Evolutionary conservation across 2,888 invertebrate species (phyloP), one percentile per base, ranked within the genome.

Genomic region (Hololepta plana): DNA sequence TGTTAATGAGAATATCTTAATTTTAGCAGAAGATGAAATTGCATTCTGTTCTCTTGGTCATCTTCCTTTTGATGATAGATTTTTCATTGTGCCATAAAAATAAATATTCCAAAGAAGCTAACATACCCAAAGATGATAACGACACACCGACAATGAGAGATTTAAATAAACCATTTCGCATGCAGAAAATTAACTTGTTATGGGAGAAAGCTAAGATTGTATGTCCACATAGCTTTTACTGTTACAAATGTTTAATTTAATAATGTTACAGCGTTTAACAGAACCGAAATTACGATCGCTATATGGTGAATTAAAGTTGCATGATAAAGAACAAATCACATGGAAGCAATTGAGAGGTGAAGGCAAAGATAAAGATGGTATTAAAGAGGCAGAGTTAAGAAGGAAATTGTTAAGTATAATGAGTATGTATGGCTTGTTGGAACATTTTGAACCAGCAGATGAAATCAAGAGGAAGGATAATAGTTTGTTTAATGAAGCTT

Each of bases 191-290:
- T 15, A 90, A 91, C 57, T 54, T 84, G 30, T 57, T 91, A 12
- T 91, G 90, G 90, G 57, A 71, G 3, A 91, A 91, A 60, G 90
- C 90, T 7, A 74, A 79, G 54, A 72, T 77, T 53, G 88, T 88
- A 63, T 59, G 62, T 55, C 30, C 26, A 49, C n/a, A n/a, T n/a
- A n/a, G n/a, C n/a, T 52, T 6, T n/a, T 15, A 24, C 9, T 2
- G 11, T 8, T 9, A 7, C 7, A 13, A 15, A 20, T 9, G 15
- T 12, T 20, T 23, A 16, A 21, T 21, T 24, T 32, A 28, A 14
- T 30, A 28, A 29, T 32, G 32, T 29, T 33, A 11, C 45, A 85
- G 88, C 67, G 81, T 32, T 50, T 91, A 20, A 73, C 84, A 3
- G 81, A 84, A 44, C 65, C 73, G 1, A 87, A 87, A 51, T 53